These are phyloP conservation scores for Pecten maximus DNA, from an alignment of 2,888 invertebrate species.

Conservation along the genomic window DNA sequence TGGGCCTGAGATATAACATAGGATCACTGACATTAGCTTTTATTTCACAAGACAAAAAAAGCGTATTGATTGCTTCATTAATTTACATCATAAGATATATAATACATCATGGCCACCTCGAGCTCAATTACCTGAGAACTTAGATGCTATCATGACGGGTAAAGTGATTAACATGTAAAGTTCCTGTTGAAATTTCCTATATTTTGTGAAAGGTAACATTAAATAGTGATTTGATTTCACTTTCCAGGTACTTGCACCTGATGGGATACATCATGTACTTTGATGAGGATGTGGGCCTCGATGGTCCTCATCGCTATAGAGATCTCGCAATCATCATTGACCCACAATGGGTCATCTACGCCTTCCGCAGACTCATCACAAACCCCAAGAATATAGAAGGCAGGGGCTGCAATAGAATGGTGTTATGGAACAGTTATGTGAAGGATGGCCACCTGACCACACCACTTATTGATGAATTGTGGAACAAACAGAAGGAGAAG, in stretches of 20 bases:
- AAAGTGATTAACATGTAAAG: too few species aligned
- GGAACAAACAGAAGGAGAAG: neutral
- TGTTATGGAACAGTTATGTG: neutral
- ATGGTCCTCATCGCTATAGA: neutral
- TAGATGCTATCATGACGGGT: too few species aligned
- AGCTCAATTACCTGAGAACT: too few species aligned
- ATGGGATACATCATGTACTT: constrained; percentile 19
- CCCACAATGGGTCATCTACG: constrained; percentile 16
- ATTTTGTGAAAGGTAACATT: too few species aligned
- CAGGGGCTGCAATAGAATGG: neutral
- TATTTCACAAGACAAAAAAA: too few species aligned
- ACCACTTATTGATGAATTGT: neutral
- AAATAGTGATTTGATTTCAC: too few species aligned
- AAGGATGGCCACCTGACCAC: neutral
- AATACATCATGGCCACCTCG: too few species aligned
- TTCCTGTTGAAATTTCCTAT: too few species aligned
- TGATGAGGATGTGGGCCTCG: neutral
- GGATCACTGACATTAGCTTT: too few species aligned
- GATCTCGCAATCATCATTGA: neutral
- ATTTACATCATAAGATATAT: too few species aligned
- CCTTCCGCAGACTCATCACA: neutral
- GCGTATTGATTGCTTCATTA: too few species aligned
- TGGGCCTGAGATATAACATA: too few species aligned
- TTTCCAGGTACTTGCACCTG: neutral
- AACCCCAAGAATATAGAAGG: neutral